Conservation (phyloP, 2,113 vertebrate species). For the Serinus canaria region DNA sequence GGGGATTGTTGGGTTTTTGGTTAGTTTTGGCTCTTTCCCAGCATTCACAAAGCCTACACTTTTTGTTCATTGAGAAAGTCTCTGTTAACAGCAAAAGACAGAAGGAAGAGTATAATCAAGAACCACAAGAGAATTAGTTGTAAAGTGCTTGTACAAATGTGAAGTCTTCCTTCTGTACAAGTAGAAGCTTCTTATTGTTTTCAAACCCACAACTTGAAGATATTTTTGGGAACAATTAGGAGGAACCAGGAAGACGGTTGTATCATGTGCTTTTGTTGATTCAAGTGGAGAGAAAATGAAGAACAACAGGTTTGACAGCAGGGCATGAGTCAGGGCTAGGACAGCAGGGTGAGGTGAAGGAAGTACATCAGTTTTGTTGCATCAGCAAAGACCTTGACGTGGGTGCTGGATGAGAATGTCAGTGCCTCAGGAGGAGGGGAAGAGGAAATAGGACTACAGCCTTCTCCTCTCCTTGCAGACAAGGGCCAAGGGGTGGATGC, state of each 20-base stretch:
- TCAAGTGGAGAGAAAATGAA: neutral
- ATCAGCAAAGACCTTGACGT: slow-evolving; percentile 21
- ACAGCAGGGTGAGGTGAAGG: neutral
- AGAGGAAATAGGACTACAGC: neutral
- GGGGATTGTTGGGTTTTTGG: neutral
- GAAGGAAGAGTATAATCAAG: neutral
- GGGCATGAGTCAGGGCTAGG: neutral
- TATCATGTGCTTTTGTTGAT: neutral
- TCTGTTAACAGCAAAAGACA: neutral
- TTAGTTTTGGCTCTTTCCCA: neutral
- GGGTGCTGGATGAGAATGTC: neutral
- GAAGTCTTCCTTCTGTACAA: neutral
- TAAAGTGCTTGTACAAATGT: neutral
- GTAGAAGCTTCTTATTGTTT: neutral
- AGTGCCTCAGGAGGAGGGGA: neutral
- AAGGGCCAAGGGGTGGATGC: neutral
- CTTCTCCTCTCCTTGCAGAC: neutral
- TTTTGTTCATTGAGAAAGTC: neutral
- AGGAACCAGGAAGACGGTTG: neutral
- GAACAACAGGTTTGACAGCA: slow-evolving; percentile 6
- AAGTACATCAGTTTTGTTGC: neutral
- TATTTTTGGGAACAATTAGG: neutral
- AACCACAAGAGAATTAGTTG: neutral
- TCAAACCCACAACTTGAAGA: neutral
- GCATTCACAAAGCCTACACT: neutral